These are phyloP conservation scores for Drosophila silvestris DNA, from an alignment of 2,888 invertebrate species.

Conservation along the genomic window DNA sequence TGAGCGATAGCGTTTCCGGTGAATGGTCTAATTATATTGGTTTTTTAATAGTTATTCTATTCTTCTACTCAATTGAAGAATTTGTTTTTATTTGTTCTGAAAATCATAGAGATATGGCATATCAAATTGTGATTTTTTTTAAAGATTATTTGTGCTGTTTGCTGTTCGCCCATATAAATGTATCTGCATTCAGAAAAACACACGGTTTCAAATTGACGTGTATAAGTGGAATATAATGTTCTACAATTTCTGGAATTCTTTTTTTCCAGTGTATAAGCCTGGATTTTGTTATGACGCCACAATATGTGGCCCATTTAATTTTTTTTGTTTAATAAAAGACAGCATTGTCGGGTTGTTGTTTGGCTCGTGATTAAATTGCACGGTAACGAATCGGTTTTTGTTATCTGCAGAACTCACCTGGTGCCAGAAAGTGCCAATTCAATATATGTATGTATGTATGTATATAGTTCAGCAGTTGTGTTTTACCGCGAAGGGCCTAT, in stretches of 20 bases:
- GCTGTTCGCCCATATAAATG: neutral
- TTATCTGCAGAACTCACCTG: constrained; percentile 46
- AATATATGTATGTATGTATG: neutral
- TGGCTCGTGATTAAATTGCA: constrained; percentile 58
- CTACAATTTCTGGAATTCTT: neutral
- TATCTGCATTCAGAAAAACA: neutral
- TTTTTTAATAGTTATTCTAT: neutral
- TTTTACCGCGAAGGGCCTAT: constrained; percentile 27
- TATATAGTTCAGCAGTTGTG: constrained; percentile 40
- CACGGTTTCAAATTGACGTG: neutral
- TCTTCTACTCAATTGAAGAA: neutral
- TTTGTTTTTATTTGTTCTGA: neutral
- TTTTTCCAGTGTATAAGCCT: neutral
- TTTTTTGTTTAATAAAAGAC: neutral
- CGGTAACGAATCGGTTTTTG: constrained; percentile 29
- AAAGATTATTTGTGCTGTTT: neutral
- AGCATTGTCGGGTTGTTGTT: constrained; percentile 5
- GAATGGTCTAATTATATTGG: neutral
- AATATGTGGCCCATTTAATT: neutral
- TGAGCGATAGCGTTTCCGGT: neutral
- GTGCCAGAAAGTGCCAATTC: constrained; percentile 46
- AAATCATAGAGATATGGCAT: neutral
- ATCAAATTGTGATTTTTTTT: neutral
- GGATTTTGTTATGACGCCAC: constrained; percentile 1
- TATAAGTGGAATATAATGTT: neutral